These are phyloP conservation scores for Desmophyllum pertusum DNA, from an alignment of 92 coral and sea anemone genomes.

Conservation along the genomic window DNA sequence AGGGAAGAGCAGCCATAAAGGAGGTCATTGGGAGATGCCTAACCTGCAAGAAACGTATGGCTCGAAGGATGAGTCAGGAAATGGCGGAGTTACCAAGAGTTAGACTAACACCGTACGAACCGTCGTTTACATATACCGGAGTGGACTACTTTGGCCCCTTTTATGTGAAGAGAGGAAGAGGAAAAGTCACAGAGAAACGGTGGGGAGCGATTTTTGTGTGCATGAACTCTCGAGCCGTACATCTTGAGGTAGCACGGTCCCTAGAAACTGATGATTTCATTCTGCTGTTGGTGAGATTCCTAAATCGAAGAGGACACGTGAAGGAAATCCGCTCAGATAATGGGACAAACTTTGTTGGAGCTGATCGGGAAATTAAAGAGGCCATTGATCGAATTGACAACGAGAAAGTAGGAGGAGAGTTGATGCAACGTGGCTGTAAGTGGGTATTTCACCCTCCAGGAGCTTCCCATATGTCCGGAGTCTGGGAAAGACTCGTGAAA, in stretches of 20 bases:
- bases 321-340: slow-evolving; percentile 42
- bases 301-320: slow-evolving; percentile 47
- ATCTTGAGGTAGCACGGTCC: slow-evolving; percentile 30
- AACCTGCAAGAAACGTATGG: slow-evolving; percentile 45
- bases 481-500: slow-evolving; percentile 58
- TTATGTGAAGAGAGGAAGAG: slow-evolving; percentile 53
- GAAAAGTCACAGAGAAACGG: slow-evolving; percentile 30
- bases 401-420: slow-evolving; percentile 28
- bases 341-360: slow-evolving; percentile 50
- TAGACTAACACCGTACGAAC: slow-evolving; percentile 48
- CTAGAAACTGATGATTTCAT: slow-evolving; percentile 40
- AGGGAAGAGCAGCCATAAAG: slow-evolving; percentile 54
- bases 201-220: slow-evolving; percentile 37
- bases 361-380: slow-evolving; percentile 43
- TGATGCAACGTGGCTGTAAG: slow-evolving; percentile 47
- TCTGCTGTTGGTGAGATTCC: slow-evolving; percentile 44
- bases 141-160: slow-evolving; percentile 56
- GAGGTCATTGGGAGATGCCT: slow-evolving; percentile 48
- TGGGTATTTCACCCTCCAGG: slow-evolving; percentile 63
- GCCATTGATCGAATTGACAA: slow-evolving; percentile 35
- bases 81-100: slow-evolving; percentile 67
- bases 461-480: slow-evolving; percentile 55
- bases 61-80: slow-evolving; percentile 55
- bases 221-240: slow-evolving; percentile 42
- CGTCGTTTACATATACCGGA: slow-evolving; percentile 49